Evolutionary conservation across 2,888 invertebrate genomes (phyloP), one percentile per base, ranked within the genome.

Genomic region (Cremastinae sp.): DNA sequence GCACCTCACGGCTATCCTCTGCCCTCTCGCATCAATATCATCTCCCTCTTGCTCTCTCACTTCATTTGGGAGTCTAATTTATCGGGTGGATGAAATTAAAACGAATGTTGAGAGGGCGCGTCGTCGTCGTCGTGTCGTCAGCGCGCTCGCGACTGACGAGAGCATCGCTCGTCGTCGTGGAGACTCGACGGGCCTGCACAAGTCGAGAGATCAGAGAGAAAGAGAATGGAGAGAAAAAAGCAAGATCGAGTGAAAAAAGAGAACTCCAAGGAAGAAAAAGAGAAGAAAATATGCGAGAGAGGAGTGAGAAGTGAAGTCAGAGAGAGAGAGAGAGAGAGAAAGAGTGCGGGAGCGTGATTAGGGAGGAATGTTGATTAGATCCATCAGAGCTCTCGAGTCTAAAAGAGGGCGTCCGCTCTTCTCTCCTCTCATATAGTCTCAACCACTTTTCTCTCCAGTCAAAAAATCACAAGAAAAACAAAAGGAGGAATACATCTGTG

Each of bases 331-430:
- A 62, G 71, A 73, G 66, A 65, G 72, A 62, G 53, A 56, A 18
- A 66, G 68, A 79, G 74, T 70, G 78, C 80, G 79, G 79, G 80
- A 81, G 83, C 83, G 85, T 87, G 89, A 88, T 89, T 89, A 88
- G 88, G 86, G 84, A 87, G 88, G 88, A 89, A 89, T 89, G 88
- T 89, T 89, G 89, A 89, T 89, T 89, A 89, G 88, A 88, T 88
- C 86, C 89, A 89, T 89, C 88, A 88, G 87, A n/a, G n/a, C n/a
- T n/a, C 64, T 64, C 58, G 59, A 28, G 28, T 51, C 58, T 43
- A 59, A 68, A 68, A 73, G 49, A 22, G 56, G 55, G 47, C 16
- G 10, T 51, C 47, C 39, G 47, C 53, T 79, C 74, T 51, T 80
- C 78, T 47, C 73, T 80, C 56, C 3, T 51, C 80, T 70, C 43